Conservation (phyloP, 2,113 vertebrate genomes). For the Pholis gunnellus region DNA sequence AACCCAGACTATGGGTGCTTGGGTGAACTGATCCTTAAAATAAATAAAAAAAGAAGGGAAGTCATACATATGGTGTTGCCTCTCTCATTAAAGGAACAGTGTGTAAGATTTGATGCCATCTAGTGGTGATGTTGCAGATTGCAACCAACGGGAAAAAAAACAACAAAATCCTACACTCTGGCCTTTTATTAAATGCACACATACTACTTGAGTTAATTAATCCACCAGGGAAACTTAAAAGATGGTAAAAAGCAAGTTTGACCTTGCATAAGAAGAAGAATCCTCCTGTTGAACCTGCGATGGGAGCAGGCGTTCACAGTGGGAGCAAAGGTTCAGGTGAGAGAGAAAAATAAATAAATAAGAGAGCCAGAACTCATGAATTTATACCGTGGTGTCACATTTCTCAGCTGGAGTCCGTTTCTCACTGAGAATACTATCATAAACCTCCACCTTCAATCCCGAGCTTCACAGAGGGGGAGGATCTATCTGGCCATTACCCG, state of each 20-base stretch:
- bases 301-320: slow-evolving; percentile 40
- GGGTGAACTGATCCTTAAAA: neutral
- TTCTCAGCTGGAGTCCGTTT: slow-evolving; percentile 61
- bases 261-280: slow-evolving; percentile 48
- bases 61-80: neutral
- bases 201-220: slow-evolving; percentile 11
- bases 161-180: too few relatives aligned
- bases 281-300: slow-evolving; percentile 18
- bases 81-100: neutral
- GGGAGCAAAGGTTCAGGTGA: slow-evolving; percentile 32
- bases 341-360: slow-evolving; percentile 1
- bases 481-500: slow-evolving; percentile 68
- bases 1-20: neutral
- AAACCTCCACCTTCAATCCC: slow-evolving; percentile 62
- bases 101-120: too few relatives aligned
- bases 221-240: slow-evolving; percentile 17
- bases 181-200: neutral
- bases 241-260: slow-evolving; percentile 28
- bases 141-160: too few relatives aligned
- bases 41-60: neutral
- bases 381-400: slow-evolving; percentile 64
- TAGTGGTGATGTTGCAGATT: too few relatives aligned
- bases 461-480: slow-evolving; percentile 42
- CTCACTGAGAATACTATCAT: slow-evolving; percentile 65
- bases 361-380: slow-evolving; percentile 44